Conservation (phyloP, 2,797 vertebrate genomes). For the Pelodytes ibericus region DNA sequence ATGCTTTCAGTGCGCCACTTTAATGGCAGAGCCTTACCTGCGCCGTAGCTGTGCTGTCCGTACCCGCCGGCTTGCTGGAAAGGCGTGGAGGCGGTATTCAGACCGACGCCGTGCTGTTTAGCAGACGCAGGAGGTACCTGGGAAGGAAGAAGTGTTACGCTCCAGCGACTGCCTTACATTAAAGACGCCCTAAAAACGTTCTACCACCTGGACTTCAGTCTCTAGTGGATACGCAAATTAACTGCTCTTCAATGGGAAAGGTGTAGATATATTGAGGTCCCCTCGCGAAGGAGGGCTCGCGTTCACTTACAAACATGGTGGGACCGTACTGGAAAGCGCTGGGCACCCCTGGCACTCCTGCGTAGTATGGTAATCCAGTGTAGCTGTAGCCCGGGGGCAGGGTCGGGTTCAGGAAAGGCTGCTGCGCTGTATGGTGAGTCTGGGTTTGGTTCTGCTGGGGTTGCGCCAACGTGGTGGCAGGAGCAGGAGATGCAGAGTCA, state of each 20-base stretch:
- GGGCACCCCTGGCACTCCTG: slow-evolving; percentile 85
- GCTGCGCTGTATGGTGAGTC: slow-evolving; percentile 89
- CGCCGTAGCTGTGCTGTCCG: slow-evolving; percentile 86
- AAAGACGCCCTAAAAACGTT: no score
- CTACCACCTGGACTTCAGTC: no score
- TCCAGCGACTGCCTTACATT: no score
- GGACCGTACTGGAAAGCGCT: slow-evolving; percentile 93
- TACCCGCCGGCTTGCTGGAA: slow-evolving; percentile 91
- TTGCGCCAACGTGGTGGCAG: slow-evolving; percentile 84
- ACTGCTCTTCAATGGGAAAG: no score
- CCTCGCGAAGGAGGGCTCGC: no score
- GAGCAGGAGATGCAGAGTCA: slow-evolving; percentile 92
- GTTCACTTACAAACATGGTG: slow-evolving; percentile 92
- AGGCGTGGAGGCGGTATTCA: slow-evolving; percentile 80
- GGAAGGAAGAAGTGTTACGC: background rate
- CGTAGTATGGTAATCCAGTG: slow-evolving; percentile 91
- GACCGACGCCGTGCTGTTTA: slow-evolving; percentile 88
- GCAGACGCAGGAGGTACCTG: slow-evolving; percentile 88
- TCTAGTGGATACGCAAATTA: no score
- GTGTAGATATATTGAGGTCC: no score
- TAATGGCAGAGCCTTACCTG: slow-evolving; percentile 72
- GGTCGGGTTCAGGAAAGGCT: slow-evolving; percentile 91
- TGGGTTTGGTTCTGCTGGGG: slow-evolving; percentile 86
- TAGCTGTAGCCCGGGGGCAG: slow-evolving; percentile 95
- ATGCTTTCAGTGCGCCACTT: accelerated